A percentile compares a stretch with the other conserved stretches of the same genome.
Conservation (phyloP, 2,113 vertebrate species). For the Prionailurus viverrinus region DNA sequence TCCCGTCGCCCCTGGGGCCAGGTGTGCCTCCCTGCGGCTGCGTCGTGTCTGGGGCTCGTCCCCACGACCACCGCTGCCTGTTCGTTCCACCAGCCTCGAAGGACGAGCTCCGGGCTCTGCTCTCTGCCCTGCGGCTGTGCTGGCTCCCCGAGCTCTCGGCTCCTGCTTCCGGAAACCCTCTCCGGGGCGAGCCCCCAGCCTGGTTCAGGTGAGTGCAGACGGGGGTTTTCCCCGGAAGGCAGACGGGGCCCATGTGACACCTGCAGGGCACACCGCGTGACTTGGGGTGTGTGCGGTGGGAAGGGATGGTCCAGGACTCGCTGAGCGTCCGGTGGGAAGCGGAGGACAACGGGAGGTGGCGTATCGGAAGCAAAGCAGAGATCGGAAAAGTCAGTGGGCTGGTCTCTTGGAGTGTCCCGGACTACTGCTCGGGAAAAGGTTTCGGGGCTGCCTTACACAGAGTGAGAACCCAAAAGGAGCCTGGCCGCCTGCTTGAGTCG, state of each 20-base stretch:
- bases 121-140: neutral
- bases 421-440: neutral
- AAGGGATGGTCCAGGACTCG: neutral
- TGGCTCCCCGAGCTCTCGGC: no score
- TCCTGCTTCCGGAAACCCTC: neutral
- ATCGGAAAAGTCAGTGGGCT: neutral
- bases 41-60: neutral
- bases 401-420: neutral
- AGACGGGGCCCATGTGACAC: rapidly evolving
- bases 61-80: rapidly evolving
- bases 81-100: neutral
- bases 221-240: neutral
- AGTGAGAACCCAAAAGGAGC: neutral
- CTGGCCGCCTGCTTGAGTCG: neutral
- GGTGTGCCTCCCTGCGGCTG: neutral
- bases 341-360: neutral
- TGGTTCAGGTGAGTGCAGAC: neutral
- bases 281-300: neutral
- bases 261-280: no score
- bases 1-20: neutral
- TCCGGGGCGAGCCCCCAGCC: neutral
- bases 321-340: neutral
- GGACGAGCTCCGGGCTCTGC: neutral
- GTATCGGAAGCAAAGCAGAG: neutral
- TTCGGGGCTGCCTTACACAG: neutral